These are phyloP conservation scores for Aleiodes sp. DNA, from an alignment of 1,140 invertebrate species.

Conservation along the genomic window DNA sequence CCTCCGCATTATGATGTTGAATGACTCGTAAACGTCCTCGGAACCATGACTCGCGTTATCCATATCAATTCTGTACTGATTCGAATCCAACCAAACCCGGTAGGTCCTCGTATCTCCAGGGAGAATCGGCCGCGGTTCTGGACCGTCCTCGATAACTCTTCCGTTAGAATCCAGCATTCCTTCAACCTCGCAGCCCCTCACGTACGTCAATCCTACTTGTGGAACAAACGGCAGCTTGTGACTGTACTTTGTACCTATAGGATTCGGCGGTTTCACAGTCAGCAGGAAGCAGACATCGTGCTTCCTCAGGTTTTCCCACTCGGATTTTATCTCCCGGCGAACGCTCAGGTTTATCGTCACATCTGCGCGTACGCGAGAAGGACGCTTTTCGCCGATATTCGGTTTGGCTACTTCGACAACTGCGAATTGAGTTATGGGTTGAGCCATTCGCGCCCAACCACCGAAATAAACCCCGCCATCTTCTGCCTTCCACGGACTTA, in stretches of 20 bases:
- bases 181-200: slow-evolving; percentile 98
- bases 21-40: slow-evolving; percentile 92
- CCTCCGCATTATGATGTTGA: slow-evolving; percentile 96
- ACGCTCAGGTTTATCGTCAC: slow-evolving; percentile 92
- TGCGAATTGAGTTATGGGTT: slow-evolving; percentile 91
- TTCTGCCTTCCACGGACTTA: slow-evolving; percentile 94
- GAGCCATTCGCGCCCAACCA: slow-evolving; percentile 98
- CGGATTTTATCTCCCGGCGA: slow-evolving; percentile 88
- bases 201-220: slow-evolving; percentile 90
- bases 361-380: slow-evolving; percentile 93
- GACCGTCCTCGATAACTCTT: slow-evolving; percentile 96
- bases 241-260: slow-evolving; percentile 86
- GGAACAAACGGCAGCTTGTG: slow-evolving; percentile 85
- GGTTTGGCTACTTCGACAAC: slow-evolving; percentile 95
- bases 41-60: slow-evolving; percentile 79
- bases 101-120: slow-evolving; percentile 92
- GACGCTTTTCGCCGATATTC: slow-evolving; percentile 92
- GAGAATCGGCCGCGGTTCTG: slow-evolving; percentile 86
- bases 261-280: slow-evolving; percentile 84
- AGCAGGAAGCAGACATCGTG: slow-evolving; percentile 98
- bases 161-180: slow-evolving; percentile 98
- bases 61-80: slow-evolving; percentile 96
- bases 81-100: slow-evolving; percentile 93
- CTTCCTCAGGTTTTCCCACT: slow-evolving; percentile 97
- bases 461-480: slow-evolving; percentile 89